Percentiles rank a stretch among this genome's conserved stretches.
These are phyloP conservation scores for Nephotettix cincticeps DNA, from an alignment of 1,140 invertebrate genomes.

Conservation along the genomic window DNA sequence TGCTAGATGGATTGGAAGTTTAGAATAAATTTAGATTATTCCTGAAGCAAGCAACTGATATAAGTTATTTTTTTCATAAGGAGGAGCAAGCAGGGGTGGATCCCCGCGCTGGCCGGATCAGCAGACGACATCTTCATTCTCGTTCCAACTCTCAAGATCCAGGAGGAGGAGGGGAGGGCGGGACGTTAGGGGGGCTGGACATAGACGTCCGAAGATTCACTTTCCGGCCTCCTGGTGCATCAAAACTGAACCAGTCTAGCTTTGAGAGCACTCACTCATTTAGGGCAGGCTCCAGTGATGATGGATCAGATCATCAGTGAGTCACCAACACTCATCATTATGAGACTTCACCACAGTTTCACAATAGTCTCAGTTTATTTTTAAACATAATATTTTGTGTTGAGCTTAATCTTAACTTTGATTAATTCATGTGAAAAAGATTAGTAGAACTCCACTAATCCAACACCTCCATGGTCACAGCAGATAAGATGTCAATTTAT, in stretches of 20 bases:
- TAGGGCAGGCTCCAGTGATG: slow-evolving; percentile 48
- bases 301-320: slow-evolving; percentile 52
- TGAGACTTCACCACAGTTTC: too few species aligned
- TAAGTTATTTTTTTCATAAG: slow-evolving; percentile 47
- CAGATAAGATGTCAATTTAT: too few species aligned
- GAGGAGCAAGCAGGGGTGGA: slow-evolving; percentile 70
- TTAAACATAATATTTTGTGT: too few species aligned
- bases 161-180: slow-evolving; percentile 32
- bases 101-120: slow-evolving; percentile 47
- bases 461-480: too few species aligned
- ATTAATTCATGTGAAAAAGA: too few species aligned
- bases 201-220: slow-evolving; percentile 54
- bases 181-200: slow-evolving; percentile 43
- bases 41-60: too few species aligned
- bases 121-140: slow-evolving; percentile 42
- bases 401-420: too few species aligned
- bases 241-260: slow-evolving; percentile 46
- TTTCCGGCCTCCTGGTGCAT: slow-evolving; percentile 48
- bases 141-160: slow-evolving; percentile 48
- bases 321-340: too few species aligned
- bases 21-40: too few species aligned
- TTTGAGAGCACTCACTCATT: slow-evolving; percentile 46
- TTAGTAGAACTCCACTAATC: too few species aligned
- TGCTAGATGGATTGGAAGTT: too few species aligned
- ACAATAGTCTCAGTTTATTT: too few species aligned